phyloP scores from a whole-genome alignment of 2,797 vertebrate genomes.

The Lithobates pipiens region DNA sequence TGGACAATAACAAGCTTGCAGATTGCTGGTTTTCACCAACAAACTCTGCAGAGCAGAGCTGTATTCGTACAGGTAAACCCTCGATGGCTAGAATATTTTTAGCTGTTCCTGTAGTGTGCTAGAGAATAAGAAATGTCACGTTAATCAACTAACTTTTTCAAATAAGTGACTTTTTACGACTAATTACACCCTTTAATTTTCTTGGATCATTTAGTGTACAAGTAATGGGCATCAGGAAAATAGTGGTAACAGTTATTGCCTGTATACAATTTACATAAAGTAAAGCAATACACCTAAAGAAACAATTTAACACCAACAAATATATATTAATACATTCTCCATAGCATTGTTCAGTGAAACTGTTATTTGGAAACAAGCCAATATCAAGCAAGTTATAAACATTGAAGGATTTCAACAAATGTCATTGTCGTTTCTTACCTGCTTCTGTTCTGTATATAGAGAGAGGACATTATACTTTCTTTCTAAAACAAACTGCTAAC shows the following conservation, averaged over 20 bases:
- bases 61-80: slow-evolving; percentile 31
- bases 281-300: neutral
- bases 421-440: no score
- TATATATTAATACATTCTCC: no score
- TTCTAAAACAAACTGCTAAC: no score
- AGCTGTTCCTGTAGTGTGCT: slow-evolving; percentile 30
- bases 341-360: no score
- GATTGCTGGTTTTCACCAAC: slow-evolving; percentile 33
- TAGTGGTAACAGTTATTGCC: no score
- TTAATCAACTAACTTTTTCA: neutral
- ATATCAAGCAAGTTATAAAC: no score
- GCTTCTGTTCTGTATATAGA: no score
- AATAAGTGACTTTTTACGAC: neutral
- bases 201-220: neutral
- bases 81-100: slow-evolving; percentile 29
- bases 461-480: no score
- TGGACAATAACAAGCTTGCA: slow-evolving; percentile 9
- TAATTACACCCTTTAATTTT: slow-evolving; percentile 11
- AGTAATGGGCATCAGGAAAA: neutral
- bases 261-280: neutral
- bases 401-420: no score
- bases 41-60: neutral
- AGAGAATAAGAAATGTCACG: slow-evolving; percentile 12
- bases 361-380: no score
- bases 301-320: no score